Conservation (phyloP, 2,888 invertebrate species). For the Strigamia crassipes region DNA sequence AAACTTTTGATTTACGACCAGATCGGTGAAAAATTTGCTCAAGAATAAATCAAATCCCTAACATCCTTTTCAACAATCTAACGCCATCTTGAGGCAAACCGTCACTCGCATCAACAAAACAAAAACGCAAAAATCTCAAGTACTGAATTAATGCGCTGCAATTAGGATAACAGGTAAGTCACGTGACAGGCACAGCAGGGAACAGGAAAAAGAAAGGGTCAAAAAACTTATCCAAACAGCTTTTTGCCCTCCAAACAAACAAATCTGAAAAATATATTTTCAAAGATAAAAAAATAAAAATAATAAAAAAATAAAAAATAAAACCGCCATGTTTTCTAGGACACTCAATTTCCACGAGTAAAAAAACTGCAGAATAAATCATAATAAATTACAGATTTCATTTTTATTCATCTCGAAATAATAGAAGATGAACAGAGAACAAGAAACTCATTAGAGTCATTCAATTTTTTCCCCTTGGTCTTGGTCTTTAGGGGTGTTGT, state of each 20-base stretch:
- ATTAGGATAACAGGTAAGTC: constrained; percentile 31
- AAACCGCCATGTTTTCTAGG: not conserved
- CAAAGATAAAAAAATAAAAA: not conserved
- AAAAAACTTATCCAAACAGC: constrained; percentile 5
- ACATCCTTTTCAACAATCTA: constrained; percentile 8
- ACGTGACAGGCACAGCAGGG: constrained; percentile 19
- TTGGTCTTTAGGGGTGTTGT: not conserved
- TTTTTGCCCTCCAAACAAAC: not conserved
- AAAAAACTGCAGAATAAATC: no score
- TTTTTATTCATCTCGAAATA: not conserved
- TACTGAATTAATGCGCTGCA: constrained; percentile 21
- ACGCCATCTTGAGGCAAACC: not conserved
- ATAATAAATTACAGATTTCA: no score
- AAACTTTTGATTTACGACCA: not conserved
- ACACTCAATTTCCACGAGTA: no score
- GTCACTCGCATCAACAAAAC: not conserved
- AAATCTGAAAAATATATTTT: not conserved
- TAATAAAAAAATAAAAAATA: constrained; percentile 6
- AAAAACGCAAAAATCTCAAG: not conserved
- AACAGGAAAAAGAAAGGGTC: constrained; percentile 22
- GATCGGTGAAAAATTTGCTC: not conserved
- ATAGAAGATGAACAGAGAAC: not conserved
- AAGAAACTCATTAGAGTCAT: not conserved
- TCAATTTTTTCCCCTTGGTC: not conserved
- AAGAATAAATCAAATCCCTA: not conserved